Base-by-base conservation (phyloP, 2,113 vertebrate genomes). In the Platichthys flesus region DNA sequence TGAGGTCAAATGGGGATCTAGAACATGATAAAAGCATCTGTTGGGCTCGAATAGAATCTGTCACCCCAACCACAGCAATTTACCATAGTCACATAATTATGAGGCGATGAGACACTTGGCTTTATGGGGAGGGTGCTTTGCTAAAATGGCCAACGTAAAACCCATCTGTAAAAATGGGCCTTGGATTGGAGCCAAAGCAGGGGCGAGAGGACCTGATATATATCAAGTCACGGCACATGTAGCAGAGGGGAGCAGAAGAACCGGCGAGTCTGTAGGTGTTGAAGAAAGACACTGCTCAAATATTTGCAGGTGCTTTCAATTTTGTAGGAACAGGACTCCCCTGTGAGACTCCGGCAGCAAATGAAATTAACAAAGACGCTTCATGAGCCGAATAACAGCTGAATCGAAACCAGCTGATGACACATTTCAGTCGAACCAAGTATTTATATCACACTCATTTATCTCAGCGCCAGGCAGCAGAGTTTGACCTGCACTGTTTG, bases 81-180 rank as follows among this genome's bases (percentile, higher is more conserved):
- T 82, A 87, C 85, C 88, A 83, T 90, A 89, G 90, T 92, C 84
- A 85, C 88, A 82, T 83, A 82, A 89, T 90, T 85, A 89, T 89
- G 86, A 89, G 86, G 85, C 67, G 54, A 89, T 87, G 87, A 89
- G 83, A 87, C 87, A 83, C 87, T 90, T 77, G 77, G 78, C 85
- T 92, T 92, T 89, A 91, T 87, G 83, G 81, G 79, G 79, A 84
- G 79, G 87, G 82, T 83, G 76, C 89, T 91, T 89, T 82, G 78
- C 82, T 84, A 88, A 91, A 92, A 89, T 78, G 85, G 83, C 85
- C 78, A 64, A 82, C 81, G 86, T 90, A 89, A 91, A 88, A 91
- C 60, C 88, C 85, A 91, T 87, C 89, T 91, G 87, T 83, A 87
- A 81, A 88, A 88, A 87, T 84, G 84, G 86, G 78, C 82, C 65